Percentiles rank a stretch among this genome's conserved stretches.
phyloP scores from a whole-genome alignment of 2,113 vertebrate genomes.

The Falco punctatus region DNA sequence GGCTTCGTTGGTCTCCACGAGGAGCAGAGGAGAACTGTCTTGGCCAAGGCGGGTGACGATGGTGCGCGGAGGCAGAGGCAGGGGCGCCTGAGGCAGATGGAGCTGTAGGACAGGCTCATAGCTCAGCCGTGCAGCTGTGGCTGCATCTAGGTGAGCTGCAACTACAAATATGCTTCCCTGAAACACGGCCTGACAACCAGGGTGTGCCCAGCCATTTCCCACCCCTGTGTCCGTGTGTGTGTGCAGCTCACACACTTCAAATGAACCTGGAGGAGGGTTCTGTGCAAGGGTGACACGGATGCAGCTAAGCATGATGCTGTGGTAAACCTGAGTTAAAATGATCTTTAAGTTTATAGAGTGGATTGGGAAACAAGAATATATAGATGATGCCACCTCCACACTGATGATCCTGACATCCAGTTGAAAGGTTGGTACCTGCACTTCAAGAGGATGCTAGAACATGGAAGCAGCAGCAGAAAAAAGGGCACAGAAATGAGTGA shows the following conservation, averaged over 20 bases:
- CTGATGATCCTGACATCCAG: neutral
- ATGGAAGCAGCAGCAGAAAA: neutral
- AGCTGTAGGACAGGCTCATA: fast-evolving
- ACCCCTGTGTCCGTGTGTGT: neutral
- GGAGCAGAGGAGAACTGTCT: neutral
- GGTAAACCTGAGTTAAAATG: neutral
- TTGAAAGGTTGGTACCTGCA: neutral
- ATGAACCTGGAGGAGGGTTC: neutral
- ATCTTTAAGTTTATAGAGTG: neutral
- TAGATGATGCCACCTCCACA: neutral
- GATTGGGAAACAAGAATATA: neutral
- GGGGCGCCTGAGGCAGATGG: too few species aligned
- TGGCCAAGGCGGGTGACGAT: neutral
- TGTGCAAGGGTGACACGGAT: fast-evolving
- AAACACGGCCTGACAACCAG: neutral
- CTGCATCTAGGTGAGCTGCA: neutral
- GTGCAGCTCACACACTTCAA: neutral
- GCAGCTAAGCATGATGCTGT: neutral
- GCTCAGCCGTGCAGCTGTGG: neutral
- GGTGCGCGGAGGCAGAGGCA: neutral
- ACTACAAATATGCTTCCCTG: neutral
- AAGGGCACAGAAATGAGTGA: neutral
- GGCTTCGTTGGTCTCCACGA: neutral
- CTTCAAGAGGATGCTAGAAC: neutral
- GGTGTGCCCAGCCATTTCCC: neutral